These are phyloP conservation scores for Chamaea fasciata DNA, from an alignment of 2,113 vertebrate species.

Conservation along the genomic window DNA sequence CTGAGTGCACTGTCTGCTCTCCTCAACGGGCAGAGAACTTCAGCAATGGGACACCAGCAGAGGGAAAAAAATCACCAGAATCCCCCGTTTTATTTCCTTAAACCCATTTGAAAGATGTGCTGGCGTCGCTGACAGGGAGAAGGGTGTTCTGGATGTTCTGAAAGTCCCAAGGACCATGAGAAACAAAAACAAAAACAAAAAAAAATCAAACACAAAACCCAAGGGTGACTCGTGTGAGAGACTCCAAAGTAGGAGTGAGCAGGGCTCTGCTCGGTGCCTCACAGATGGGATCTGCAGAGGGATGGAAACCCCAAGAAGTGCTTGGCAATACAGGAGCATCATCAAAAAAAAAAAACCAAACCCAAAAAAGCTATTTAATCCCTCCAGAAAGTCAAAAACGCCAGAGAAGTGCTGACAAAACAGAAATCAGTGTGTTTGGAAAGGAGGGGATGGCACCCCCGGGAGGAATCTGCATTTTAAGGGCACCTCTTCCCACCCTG, in stretches of 20 bases:
- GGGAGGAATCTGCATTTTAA: background rate
- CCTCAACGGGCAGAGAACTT: background rate
- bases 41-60: background rate
- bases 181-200: background rate
- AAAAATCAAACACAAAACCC: too few relatives aligned
- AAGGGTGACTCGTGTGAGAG: too few relatives aligned
- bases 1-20: accelerated
- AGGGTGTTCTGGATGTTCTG: background rate
- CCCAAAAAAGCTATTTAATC: background rate
- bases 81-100: background rate
- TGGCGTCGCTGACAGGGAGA: background rate
- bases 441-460: background rate
- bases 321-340: background rate
- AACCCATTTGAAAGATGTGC: accelerated
- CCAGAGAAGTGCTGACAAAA: background rate
- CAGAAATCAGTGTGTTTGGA: accelerated
- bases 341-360: background rate
- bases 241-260: accelerated
- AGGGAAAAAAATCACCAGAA: background rate
- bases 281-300: background rate
- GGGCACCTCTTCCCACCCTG: background rate
- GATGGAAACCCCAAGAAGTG: background rate
- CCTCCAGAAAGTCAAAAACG: background rate
- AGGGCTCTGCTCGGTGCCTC: background rate
- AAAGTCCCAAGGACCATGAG: background rate